These are phyloP conservation scores for Hypsopygia costalis DNA, from an alignment of 2,888 invertebrate genomes.

Conservation along the genomic window DNA sequence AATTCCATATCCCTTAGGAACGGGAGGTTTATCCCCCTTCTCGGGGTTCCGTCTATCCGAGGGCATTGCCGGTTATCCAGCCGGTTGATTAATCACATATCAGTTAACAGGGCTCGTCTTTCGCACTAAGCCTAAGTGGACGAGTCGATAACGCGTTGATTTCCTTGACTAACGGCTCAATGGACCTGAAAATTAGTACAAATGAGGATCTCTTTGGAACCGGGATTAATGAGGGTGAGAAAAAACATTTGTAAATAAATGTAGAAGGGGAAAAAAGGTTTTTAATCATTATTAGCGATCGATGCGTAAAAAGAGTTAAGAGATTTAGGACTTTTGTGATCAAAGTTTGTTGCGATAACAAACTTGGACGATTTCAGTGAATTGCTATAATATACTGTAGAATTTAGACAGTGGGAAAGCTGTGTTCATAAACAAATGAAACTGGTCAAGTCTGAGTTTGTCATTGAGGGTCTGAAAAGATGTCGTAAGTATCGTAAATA, in stretches of 20 bases:
- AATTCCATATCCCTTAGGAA: slow-evolving; percentile 19
- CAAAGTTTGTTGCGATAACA: no score
- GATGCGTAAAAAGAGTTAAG: no score
- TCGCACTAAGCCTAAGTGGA: slow-evolving; percentile 33
- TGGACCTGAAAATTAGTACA: slow-evolving; percentile 17
- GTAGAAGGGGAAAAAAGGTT: no score
- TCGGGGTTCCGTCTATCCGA: slow-evolving; percentile 28
- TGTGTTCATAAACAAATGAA: no score
- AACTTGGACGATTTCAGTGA: no score
- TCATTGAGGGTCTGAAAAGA: no score
- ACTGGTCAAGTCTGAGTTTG: no score
- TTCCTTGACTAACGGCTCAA: slow-evolving; percentile 20
- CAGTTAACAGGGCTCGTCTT: slow-evolving; percentile 49
- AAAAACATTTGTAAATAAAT: background rate
- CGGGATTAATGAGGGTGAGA: background rate
- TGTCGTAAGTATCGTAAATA: no score
- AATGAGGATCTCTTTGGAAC: background rate
- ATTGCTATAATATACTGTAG: no score
- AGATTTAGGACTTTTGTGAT: no score
- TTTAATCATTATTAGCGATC: no score
- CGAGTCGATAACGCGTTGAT: slow-evolving; percentile 37
- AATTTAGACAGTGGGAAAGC: no score
- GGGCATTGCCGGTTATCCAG: slow-evolving; percentile 15
- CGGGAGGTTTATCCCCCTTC: slow-evolving; percentile 19
- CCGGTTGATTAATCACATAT: slow-evolving; percentile 60